Evolutionary conservation across 2,113 vertebrate genomes (phyloP), one percentile per base, ranked within the genome.

Genomic region (Tupaia tana): DNA sequence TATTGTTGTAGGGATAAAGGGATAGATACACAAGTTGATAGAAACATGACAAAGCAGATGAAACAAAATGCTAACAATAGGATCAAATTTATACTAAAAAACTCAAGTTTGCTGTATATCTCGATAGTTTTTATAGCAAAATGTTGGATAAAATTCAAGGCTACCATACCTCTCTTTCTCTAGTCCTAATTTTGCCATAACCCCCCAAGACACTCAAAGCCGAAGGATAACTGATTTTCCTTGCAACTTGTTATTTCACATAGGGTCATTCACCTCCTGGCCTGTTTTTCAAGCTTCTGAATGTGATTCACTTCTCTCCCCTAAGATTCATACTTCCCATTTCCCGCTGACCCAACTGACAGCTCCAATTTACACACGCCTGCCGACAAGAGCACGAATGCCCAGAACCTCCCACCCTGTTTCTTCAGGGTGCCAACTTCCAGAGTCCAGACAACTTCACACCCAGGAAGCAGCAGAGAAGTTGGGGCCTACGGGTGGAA

Each of bases 261-360:
- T 6, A 27, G 25, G 67, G 59, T n/a, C 82, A 54, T 83, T 94
- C 80, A 80, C 74, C 63, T 92, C 70, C 74, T 9, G 29, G 34
- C 18, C 29, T 61, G 91, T 77, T 93, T 92, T 90, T 78, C 70
- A 91, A 69, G 56, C 82, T 88, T 64, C 52, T 90, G 81, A 89
- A 78, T 61, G 24, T 31, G 82, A 34, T 67, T 91, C 75, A 10
- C 25, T 91, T 67, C 80, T 66, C 81, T 81, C 71, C 93, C 58
- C 67, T 29, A 70, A 92, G 71, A 93, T 63, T 83, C 56, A 78
- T 22, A 9, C 58, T 80, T 86, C 61, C 20, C 66, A 31, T 58
- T 87, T 93, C 66, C 93, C 89, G 24, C 75, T 93, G 79, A 58
- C 59, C 81, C 58, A 70, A 59, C 43, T 71, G 89, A 89, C 58